Percentiles rank a stretch among this genome's conserved stretches.
Conservation (phyloP, 2,113 vertebrate genomes). For the Anguilla japonica region DNA sequence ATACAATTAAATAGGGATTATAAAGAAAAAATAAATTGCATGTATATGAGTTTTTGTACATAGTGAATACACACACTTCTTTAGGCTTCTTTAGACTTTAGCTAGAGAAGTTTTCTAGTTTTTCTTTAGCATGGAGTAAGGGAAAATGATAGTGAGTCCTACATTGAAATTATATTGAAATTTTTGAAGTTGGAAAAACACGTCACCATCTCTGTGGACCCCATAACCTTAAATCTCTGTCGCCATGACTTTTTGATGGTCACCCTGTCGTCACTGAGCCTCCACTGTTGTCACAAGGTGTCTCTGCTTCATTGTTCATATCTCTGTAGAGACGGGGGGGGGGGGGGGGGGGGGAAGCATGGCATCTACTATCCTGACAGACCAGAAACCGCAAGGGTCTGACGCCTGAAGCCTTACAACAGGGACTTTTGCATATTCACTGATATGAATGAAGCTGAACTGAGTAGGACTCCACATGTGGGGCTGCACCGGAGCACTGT, state of each 20-base stretch:
- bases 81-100: not conserved
- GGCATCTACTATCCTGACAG: not conserved
- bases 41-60: not conserved
- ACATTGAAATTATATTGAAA: not conserved
- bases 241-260: not conserved
- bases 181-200: not conserved
- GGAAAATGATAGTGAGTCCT: not conserved
- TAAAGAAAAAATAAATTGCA: not conserved
- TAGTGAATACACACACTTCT: not conserved
- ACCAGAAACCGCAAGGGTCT: not conserved
- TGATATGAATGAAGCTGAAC: slow-evolving; percentile 22
- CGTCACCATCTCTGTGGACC: not conserved
- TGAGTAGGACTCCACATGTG: not conserved
- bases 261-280: not conserved
- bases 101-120: not conserved
- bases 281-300: not conserved
- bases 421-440: slow-evolving; percentile 16
- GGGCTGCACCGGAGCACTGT: not conserved
- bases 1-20: not conserved
- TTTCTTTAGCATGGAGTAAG: not conserved
- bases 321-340: not conserved
- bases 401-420: slow-evolving; percentile 12
- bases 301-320: not conserved
- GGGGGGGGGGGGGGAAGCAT: not conserved
- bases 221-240: not conserved